Conservation (phyloP, 2,888 invertebrate genomes). For the Drosophila stalkeri region DNA sequence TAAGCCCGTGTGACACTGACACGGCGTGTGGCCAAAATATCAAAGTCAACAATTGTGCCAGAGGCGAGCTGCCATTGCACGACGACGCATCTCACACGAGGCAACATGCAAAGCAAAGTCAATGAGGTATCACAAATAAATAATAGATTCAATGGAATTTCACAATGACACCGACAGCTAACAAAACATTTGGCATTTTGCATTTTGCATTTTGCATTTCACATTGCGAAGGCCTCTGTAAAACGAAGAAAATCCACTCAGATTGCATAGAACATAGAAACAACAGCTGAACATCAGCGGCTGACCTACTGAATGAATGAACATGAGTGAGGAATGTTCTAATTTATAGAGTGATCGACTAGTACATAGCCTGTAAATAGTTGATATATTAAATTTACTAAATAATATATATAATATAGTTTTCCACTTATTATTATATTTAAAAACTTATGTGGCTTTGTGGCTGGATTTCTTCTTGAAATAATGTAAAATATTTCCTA, state of each 20-base stretch:
- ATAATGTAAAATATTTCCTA: too few species aligned
- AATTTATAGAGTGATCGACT: neutral
- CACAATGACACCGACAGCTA: slow-evolving; percentile 46
- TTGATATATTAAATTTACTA: neutral
- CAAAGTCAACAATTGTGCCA: slow-evolving; percentile 41
- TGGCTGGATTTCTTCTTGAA: too few species aligned
- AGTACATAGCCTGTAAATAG: neutral
- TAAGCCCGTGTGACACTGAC: slow-evolving; percentile 71
- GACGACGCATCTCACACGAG: slow-evolving; percentile 42
- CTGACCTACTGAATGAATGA: neutral
- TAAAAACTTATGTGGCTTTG: too few species aligned
- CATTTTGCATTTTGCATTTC: neutral
- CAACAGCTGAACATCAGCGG: neutral
- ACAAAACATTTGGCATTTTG: slow-evolving; percentile 39
- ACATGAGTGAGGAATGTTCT: neutral
- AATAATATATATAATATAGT: too few species aligned
- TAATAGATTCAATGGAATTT: slow-evolving; percentile 47
- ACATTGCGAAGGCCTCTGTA: neutral
- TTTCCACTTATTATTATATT: too few species aligned
- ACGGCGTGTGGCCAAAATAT: slow-evolving; percentile 62
- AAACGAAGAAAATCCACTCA: slow-evolving; percentile 9
- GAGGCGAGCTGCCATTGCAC: slow-evolving; percentile 24
- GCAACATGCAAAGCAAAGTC: slow-evolving; percentile 57
- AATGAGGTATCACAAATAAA: slow-evolving; percentile 57
- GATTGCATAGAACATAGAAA: slow-evolving; percentile 10